These are phyloP conservation scores for Acrocephalus kingi DNA, from an alignment of 2,113 vertebrate species.

Conservation along the genomic window DNA sequence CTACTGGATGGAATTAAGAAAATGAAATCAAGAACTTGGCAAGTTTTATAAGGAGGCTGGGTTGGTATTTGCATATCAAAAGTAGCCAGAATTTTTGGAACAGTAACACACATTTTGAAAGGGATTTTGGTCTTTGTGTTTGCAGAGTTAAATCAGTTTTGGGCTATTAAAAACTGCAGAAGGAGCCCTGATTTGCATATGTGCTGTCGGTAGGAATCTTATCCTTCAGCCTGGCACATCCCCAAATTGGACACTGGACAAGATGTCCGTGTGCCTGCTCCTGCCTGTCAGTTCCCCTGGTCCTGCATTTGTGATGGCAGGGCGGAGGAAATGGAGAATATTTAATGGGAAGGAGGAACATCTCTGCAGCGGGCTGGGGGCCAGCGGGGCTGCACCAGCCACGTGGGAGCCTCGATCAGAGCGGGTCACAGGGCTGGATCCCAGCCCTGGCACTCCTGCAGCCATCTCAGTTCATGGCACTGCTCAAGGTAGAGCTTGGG, in stretches of 20 bases:
- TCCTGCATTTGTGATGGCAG: not conserved
- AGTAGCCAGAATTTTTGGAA: constrained; percentile 36
- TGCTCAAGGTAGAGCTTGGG: not conserved
- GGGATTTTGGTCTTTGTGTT: constrained; percentile 12
- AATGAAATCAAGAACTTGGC: constrained; percentile 35
- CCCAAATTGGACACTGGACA: constrained; percentile 24
- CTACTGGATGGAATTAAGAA: constrained; percentile 11
- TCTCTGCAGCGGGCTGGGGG: not conserved
- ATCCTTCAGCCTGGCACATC: not conserved
- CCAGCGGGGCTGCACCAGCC: not conserved
- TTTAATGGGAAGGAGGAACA: not conserved
- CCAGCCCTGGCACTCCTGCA: not conserved
- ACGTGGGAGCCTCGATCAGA: accelerated
- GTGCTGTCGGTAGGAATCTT: constrained; percentile 31
- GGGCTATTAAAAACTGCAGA: constrained; percentile 19
- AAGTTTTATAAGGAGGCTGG: not conserved
- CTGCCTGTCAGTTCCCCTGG: not conserved
- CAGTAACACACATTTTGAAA: not conserved
- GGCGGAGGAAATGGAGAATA: not conserved
- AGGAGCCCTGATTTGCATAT: constrained; percentile 45
- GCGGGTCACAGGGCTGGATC: not conserved
- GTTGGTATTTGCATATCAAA: constrained; percentile 35
- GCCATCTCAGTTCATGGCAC: not conserved
- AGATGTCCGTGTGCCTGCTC: not conserved
- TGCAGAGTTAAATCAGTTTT: constrained; percentile 43